Evolutionary conservation across 2,113 vertebrate genomes (phyloP).

Genomic region (Casuarius casuarius): DNA sequence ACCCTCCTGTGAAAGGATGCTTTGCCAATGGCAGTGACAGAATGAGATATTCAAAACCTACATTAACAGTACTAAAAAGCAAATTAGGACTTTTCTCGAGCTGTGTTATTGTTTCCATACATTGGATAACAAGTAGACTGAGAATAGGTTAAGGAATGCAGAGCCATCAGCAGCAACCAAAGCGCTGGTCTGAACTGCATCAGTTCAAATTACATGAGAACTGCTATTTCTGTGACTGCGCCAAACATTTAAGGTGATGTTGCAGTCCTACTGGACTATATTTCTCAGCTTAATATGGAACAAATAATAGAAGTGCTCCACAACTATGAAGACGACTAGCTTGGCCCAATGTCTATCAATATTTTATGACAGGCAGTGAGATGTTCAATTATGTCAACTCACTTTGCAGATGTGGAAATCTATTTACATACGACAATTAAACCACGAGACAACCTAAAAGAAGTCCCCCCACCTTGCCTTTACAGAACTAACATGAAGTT

Average conservation of each 20-base stretch:
- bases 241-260: background rate
- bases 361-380: background rate
- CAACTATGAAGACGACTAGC: background rate
- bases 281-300: background rate
- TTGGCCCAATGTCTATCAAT: background rate
- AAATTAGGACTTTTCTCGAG: background rate
- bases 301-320: background rate
- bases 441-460: background rate
- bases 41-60: background rate
- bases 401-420: background rate
- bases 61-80: background rate
- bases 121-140: background rate
- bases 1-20: background rate
- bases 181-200: background rate
- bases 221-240: background rate
- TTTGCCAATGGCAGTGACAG: background rate
- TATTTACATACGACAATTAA: background rate
- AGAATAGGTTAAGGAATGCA: background rate
- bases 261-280: background rate
- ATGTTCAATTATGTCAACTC: background rate
- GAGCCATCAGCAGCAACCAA: background rate
- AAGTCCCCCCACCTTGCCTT: background rate
- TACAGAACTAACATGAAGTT: background rate
- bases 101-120: background rate
- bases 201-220: rapidly evolving